Percentiles rank a stretch among this genome's conserved stretches.
Evolutionary conservation across 2,113 vertebrate species (phyloP).

Genomic region (Chloroceryle aenea): DNA sequence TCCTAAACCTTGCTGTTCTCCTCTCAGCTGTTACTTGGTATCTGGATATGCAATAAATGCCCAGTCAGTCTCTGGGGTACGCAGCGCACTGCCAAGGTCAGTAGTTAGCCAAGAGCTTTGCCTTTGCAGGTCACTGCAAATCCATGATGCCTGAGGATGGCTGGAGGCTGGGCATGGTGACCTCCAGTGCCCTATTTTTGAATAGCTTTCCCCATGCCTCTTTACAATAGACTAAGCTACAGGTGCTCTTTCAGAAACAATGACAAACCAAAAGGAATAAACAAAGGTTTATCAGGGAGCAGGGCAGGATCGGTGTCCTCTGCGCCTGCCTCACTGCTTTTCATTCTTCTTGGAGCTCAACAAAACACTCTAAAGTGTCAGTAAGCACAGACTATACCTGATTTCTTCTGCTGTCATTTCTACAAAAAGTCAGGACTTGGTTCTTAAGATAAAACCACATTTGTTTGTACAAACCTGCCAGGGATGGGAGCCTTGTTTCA

Average conservation of each 20-base stretch:
- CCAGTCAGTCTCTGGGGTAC: background rate
- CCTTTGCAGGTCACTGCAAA: background rate
- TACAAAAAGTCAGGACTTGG: background rate
- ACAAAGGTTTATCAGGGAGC: too few species aligned
- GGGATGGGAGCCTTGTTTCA: constrained; percentile 80
- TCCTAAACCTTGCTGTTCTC: background rate
- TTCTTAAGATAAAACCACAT: background rate
- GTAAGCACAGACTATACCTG: background rate
- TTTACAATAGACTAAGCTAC: background rate
- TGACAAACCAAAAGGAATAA: background rate
- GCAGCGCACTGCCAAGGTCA: background rate
- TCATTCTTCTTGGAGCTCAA: background rate
- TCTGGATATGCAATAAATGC: background rate
- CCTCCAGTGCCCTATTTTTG: background rate
- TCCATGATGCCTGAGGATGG: background rate
- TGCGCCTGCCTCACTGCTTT: background rate
- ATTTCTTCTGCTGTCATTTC: background rate
- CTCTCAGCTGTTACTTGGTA: background rate
- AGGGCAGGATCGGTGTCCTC: background rate
- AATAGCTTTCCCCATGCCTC: background rate
- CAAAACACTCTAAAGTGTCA: background rate
- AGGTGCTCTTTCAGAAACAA: background rate
- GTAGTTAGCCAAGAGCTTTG: background rate
- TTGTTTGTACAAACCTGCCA: constrained; percentile 80
- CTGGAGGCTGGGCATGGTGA: rapidly evolving